phyloP scores from a whole-genome alignment of 2,888 invertebrate species.

The Pyrrhosoma nymphula region DNA sequence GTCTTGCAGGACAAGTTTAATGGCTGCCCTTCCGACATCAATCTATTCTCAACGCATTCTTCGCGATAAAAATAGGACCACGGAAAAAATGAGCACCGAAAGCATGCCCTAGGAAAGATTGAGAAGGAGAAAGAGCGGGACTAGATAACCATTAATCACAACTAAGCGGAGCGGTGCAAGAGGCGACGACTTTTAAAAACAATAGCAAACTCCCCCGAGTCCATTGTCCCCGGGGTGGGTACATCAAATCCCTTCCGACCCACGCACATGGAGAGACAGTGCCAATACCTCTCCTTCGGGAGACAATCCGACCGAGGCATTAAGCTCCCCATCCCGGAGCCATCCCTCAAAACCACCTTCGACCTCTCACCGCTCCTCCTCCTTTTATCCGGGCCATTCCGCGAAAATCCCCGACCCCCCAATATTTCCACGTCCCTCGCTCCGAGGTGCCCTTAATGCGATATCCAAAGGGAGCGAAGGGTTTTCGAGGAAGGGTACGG shows the following conservation, averaged over 20 bases:
- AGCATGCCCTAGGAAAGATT: not conserved
- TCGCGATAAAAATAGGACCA: not conserved
- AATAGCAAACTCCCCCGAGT: not conserved
- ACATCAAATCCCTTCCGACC: not conserved
- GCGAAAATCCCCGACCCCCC: not conserved
- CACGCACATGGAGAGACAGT: not conserved
- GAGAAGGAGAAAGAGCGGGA: not conserved
- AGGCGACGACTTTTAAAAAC: not conserved
- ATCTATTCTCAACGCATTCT: not conserved
- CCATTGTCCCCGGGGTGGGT: not conserved
- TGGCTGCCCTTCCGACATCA: too few species aligned
- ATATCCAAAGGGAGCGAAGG: not conserved
- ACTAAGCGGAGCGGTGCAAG: not conserved
- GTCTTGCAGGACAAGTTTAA: too few species aligned
- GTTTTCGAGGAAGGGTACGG: not conserved
- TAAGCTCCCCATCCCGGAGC: not conserved
- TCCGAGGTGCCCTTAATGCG: not conserved
- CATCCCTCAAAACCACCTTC: not conserved
- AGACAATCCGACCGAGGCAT: not conserved
- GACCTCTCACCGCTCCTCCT: not conserved
- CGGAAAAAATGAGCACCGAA: not conserved
- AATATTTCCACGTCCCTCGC: not conserved
- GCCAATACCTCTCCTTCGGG: not conserved
- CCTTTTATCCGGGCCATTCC: conserved; percentile 8
- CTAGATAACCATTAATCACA: not conserved